Base-by-base conservation (phyloP, 2,113 vertebrate species). In the Raja brachyura region DNA sequence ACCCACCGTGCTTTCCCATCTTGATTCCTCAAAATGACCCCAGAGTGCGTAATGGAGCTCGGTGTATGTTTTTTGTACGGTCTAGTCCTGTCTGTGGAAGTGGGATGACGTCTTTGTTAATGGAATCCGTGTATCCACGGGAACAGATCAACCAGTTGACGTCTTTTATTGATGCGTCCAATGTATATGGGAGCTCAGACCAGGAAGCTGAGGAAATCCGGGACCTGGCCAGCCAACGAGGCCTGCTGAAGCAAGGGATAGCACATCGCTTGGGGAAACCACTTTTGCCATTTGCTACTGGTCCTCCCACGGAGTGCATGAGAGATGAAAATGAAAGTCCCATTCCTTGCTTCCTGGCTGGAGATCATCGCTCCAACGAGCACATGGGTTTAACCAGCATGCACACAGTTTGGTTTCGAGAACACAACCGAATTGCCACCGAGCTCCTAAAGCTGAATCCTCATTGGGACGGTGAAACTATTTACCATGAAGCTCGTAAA, bases 91-190 rank as follows among this genome's bases (percentile, higher is more conserved):
- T 99, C 66, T 99, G 99, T 2, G 98, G 99, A 94, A 99, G 99
- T 0, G 99, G 99, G 61, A 98, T 99, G 98, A 99, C 99, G 0
- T 99, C 99, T 0, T 96, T 99, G 0, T 97, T 99, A 85, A 99
- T 99, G 98, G 99, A 99, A 96, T 99, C 98, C 0, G 98, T 99
- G 20, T 99, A 97, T 93, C 99, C 99, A 0, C 96, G 99, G 5
- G 99, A 99, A 94, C 99, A 99, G 94, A 99, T 99, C 94, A 99
- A 99, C 96, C 99, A 99, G 95, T 96, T 99, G 75, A 99, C 99
- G 4, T 98, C 98, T 0, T 99, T 98, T 95, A 96, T 99, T 0
- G 99, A 99, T 6, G 98, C 98, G 0, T 99, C 99, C 18, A 99
- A 99, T 0, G 98, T 99, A 0, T 99, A 99, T 0, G 98, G 98